phyloP scores from a whole-genome alignment of 1,140 invertebrate species.

The Nebria ingens region DNA sequence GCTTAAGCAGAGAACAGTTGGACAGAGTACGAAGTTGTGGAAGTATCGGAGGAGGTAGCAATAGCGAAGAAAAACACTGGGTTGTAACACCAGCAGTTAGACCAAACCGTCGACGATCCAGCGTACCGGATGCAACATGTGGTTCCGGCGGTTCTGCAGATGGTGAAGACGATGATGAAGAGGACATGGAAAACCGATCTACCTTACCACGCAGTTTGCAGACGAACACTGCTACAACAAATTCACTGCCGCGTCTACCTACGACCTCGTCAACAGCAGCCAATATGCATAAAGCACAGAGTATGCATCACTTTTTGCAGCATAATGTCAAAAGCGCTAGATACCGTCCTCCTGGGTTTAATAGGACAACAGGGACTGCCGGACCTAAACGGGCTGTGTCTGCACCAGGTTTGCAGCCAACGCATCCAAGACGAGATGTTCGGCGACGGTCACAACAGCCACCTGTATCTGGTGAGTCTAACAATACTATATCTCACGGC shows the following conservation, averaged over 20 bases:
- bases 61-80: constrained; percentile 45
- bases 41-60: constrained; percentile 61
- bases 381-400: constrained; percentile 58
- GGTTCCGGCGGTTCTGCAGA: constrained; percentile 50
- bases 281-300: constrained; percentile 58
- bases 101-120: constrained; percentile 47
- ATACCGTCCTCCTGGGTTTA: constrained; percentile 73
- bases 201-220: constrained; percentile 56
- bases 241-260: constrained; percentile 60
- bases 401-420: constrained; percentile 55
- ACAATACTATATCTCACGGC: no score
- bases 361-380: constrained; percentile 32
- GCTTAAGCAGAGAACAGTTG: constrained; percentile 60
- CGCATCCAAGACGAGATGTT: constrained; percentile 41
- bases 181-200: constrained; percentile 41
- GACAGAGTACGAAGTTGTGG: constrained; percentile 70
- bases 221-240: constrained; percentile 49
- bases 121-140: constrained; percentile 55
- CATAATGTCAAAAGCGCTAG: constrained; percentile 69
- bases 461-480: constrained; percentile 44
- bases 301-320: constrained; percentile 49
- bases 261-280: constrained; percentile 44
- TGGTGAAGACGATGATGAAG: constrained; percentile 53
- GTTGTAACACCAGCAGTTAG: constrained; percentile 34
- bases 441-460: constrained; percentile 42